Evolutionary conservation across 2,888 invertebrate species (phyloP).

Genomic region (Leuctra nigra): DNA sequence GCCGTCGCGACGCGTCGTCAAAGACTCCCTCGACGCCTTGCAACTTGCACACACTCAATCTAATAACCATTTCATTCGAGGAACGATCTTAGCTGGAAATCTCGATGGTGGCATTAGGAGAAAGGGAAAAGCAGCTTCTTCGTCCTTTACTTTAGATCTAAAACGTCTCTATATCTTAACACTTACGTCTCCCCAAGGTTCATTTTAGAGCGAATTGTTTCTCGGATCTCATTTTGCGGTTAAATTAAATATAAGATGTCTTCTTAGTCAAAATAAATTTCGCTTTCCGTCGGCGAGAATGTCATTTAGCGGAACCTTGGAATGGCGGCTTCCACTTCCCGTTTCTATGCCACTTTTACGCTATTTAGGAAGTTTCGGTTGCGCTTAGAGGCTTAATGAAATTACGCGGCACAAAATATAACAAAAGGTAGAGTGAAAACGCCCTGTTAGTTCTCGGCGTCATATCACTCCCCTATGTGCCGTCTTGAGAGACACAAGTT

Average conservation of each 20-base stretch:
- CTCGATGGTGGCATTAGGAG: neutral
- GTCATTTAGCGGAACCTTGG: conserved; percentile 1
- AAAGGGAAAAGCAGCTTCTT: neutral
- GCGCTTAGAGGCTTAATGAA: neutral
- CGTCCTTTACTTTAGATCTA: neutral
- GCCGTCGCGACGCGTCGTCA: neutral
- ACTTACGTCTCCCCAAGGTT: neutral
- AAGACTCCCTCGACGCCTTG: conserved; percentile 9
- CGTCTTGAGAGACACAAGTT: no score
- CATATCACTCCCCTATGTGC: no score
- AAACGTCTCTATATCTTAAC: neutral
- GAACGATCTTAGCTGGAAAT: neutral
- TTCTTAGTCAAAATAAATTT: neutral
- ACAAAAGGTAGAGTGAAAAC: neutral
- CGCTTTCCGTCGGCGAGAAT: neutral
- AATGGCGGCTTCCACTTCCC: neutral
- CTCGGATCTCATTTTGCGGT: conserved; percentile 1
- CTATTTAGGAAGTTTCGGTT: neutral
- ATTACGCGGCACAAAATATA: neutral
- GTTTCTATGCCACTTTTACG: neutral
- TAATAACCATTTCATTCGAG: conserved; percentile 9
- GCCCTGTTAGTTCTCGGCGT: no score
- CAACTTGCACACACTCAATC: conserved; percentile 1
- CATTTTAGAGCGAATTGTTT: neutral
- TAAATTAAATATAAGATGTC: neutral